These are phyloP conservation scores for Neotragus pygmaeus DNA, from an alignment of 2,113 vertebrate genomes.

Conservation along the genomic window DNA sequence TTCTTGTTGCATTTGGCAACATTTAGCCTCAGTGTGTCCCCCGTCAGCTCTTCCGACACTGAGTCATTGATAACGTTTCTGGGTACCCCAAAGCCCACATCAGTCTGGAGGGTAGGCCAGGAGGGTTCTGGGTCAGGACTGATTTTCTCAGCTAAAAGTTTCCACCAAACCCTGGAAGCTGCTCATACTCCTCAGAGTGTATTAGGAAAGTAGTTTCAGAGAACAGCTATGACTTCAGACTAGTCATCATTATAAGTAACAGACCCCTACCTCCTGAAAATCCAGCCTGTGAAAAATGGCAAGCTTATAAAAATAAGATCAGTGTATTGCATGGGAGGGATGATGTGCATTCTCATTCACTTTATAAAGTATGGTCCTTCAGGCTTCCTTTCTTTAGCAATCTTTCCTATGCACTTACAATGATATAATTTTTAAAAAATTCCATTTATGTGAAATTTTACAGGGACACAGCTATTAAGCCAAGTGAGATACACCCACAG, in stretches of 20 bases:
- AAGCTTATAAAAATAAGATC: not conserved
- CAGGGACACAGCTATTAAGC: not conserved
- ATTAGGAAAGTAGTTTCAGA: not conserved
- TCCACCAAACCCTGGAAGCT: not conserved
- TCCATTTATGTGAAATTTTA: conserved; percentile 37
- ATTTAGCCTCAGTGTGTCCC: not conserved
- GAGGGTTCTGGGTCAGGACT: not conserved
- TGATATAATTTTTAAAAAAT: conserved; percentile 30
- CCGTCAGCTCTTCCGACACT: not conserved
- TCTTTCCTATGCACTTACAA: not conserved
- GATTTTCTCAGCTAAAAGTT: not conserved
- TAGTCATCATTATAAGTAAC: not conserved
- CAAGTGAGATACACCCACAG: not conserved
- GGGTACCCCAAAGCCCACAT: not conserved
- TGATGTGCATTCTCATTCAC: not conserved
- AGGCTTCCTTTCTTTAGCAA: conserved; percentile 3
- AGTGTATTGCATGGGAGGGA: rapidly evolving
- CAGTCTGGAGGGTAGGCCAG: not conserved
- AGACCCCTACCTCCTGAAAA: not conserved
- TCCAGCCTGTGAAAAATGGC: not conserved
- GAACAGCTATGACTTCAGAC: not conserved
- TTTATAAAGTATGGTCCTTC: not conserved
- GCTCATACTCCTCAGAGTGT: not conserved
- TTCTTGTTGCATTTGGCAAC: not conserved
- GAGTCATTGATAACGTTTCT: not conserved